These are phyloP conservation scores for Coenonympha arcania DNA, from an alignment of 2,888 invertebrate genomes.

Conservation along the genomic window DNA sequence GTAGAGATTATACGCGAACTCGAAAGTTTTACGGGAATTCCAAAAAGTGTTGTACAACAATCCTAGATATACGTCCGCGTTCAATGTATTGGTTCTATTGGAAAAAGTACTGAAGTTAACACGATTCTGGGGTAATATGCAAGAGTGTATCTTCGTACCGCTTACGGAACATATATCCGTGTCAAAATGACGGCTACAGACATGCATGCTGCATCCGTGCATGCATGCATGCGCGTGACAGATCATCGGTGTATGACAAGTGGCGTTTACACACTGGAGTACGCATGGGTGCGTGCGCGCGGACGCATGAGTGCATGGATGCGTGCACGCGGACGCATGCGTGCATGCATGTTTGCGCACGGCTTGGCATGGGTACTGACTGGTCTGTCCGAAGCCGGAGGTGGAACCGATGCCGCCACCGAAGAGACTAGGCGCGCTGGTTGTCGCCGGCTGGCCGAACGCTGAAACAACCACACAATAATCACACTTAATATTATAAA, in stretches of 20 bases:
- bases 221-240: conserved; percentile 1
- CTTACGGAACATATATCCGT: not conserved
- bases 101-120: not conserved
- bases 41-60: not conserved
- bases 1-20: no score
- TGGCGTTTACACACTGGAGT: not conserved
- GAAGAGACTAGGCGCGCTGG: conserved; percentile 77
- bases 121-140: not conserved
- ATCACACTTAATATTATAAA: no score
- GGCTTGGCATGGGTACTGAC: conserved; percentile 36
- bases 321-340: not conserved
- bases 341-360: not conserved
- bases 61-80: not conserved
- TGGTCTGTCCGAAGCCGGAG: conserved; percentile 74
- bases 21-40: no score
- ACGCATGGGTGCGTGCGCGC: not conserved
- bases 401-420: conserved; percentile 71
- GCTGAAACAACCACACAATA: conserved; percentile 39
- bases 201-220: not conserved
- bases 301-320: not conserved
- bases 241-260: not conserved
- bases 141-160: not conserved
- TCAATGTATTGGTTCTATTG: not conserved
- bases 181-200: not conserved
- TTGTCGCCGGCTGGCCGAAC: conserved; percentile 69